Evolutionary conservation across 1,140 invertebrate species (phyloP).

Genomic region (Habropoda laboriosa): DNA sequence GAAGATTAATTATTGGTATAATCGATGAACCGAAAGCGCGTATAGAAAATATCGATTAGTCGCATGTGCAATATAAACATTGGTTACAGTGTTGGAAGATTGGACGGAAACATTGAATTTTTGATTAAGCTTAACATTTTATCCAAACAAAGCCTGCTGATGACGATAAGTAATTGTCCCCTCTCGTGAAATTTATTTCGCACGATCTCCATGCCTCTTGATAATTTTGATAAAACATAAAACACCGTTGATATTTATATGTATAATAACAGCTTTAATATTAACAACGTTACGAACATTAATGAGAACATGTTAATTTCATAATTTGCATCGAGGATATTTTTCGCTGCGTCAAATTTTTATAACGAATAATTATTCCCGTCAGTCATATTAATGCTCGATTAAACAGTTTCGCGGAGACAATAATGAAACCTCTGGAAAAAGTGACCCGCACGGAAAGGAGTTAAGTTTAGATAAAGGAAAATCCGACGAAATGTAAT

Average conservation of each 20-base stretch:
- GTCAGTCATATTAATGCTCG: too few species aligned
- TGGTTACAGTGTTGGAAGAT: background rate
- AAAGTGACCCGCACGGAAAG: too few species aligned
- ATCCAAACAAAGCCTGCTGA: background rate
- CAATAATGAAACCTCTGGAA: too few species aligned
- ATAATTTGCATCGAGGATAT: background rate
- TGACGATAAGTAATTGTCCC: background rate
- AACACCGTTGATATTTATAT: too few species aligned
- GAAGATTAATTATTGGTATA: background rate
- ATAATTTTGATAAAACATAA: background rate
- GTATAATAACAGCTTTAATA: background rate
- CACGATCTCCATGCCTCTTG: accelerated
- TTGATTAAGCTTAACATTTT: background rate
- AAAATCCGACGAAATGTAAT: background rate
- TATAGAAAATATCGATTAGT: constrained; percentile 12
- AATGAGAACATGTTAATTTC: too few species aligned
- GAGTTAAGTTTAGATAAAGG: background rate
- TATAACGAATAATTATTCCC: too few species aligned
- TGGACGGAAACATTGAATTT: background rate
- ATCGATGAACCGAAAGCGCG: constrained; percentile 1
- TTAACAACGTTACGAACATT: background rate
- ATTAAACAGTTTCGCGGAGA: background rate
- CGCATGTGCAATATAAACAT: background rate
- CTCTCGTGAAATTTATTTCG: background rate
- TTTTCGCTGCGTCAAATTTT: too few species aligned